phyloP scores from a whole-genome alignment of 2,888 invertebrate genomes.

The Sthenelais limicola region DNA sequence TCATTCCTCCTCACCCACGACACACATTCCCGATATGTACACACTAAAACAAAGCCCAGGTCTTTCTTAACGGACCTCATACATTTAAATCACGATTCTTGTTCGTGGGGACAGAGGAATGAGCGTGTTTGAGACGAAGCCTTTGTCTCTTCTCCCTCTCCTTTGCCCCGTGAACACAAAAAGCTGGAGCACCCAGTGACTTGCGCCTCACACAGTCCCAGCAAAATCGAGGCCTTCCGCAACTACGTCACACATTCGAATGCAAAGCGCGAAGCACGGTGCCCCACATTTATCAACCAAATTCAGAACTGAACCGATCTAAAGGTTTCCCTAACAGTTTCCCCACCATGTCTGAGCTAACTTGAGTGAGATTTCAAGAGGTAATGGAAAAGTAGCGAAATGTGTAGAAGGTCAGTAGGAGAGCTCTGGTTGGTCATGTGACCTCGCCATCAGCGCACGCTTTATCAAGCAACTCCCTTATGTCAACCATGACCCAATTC shows the following conservation, averaged over 20 bases:
- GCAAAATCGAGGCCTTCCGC: slow-evolving; percentile 37
- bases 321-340: background rate
- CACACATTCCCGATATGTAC: background rate
- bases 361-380: background rate
- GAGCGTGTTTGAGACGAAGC: background rate
- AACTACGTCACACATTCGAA: slow-evolving; percentile 38
- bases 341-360: background rate
- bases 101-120: background rate
- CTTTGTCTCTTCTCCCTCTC: background rate
- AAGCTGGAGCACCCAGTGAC: slow-evolving; percentile 26
- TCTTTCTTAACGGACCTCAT: too few species aligned
- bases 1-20: background rate
- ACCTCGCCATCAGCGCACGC: slow-evolving; percentile 52
- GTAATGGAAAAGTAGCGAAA: background rate
- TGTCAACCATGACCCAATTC: slow-evolving; percentile 43
- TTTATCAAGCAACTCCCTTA: slow-evolving; percentile 32
- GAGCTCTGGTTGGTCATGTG: slow-evolving; percentile 64
- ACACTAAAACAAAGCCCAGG: too few species aligned
- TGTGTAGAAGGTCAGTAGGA: slow-evolving; percentile 59
- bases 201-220: slow-evolving; percentile 31
- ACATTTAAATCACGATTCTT: background rate
- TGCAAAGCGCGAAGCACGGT: slow-evolving; percentile 30
- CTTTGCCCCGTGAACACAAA: slow-evolving; percentile 10
- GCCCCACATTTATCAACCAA: slow-evolving; percentile 16
- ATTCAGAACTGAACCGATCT: background rate